A percentile compares a stretch with the other conserved stretches of the same genome.
Evolutionary conservation across 2,888 invertebrate genomes (phyloP).

Genomic region (Ypsolopha sequella): DNA sequence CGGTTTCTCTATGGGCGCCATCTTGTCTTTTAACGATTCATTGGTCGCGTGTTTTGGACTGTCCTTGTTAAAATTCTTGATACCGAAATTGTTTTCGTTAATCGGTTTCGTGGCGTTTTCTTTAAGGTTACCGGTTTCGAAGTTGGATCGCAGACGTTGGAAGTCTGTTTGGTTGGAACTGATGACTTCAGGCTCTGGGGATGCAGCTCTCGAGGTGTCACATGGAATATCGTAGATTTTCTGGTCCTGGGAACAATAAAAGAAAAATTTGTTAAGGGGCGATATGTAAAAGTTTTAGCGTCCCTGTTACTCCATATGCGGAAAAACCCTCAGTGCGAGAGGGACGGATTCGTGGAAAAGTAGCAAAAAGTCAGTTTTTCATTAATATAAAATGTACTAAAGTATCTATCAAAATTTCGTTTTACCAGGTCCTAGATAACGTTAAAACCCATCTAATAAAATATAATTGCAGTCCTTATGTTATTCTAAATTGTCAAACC

Average conservation of each 20-base stretch:
- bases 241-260: constrained; percentile 34
- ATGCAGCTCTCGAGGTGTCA: constrained; percentile 22
- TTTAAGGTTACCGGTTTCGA: constrained; percentile 26
- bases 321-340: no score
- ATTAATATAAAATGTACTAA: no score
- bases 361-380: no score
- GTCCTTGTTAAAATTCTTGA: not conserved
- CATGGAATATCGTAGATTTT: constrained; percentile 53
- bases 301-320: no score
- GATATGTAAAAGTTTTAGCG: no score
- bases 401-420: no score
- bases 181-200: constrained; percentile 18
- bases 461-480: no score
- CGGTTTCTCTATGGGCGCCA: constrained; percentile 15
- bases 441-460: no score
- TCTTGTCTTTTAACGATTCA: not conserved
- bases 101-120: constrained; percentile 2
- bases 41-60: not conserved
- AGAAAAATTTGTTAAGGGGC: not conserved
- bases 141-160: constrained; percentile 29
- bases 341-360: no score
- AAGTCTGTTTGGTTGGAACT: not conserved
- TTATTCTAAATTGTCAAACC: no score
- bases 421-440: no score
- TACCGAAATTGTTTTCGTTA: not conserved